Percentiles rank a stretch among this genome's conserved stretches.
Evolutionary conservation across 2,888 invertebrate genomes (phyloP).

Genomic region (Eilema griseolum): DNA sequence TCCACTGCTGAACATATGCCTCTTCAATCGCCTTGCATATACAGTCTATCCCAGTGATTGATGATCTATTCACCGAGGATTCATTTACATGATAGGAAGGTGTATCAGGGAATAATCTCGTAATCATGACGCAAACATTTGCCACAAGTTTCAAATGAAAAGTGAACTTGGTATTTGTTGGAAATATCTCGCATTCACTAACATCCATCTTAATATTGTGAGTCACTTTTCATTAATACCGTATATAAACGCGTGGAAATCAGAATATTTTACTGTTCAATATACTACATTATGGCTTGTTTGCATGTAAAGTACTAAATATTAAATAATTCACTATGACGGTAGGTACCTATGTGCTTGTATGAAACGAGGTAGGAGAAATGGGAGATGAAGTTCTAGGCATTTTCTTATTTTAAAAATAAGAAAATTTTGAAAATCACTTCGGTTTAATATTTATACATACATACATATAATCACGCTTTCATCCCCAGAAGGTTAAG

Average conservation of each 20-base stretch:
- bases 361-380: not conserved
- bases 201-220: not conserved
- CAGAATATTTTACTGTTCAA: constrained; percentile 11
- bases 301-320: constrained; percentile 11
- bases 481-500: no score
- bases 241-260: constrained; percentile 38
- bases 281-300: constrained; percentile 10
- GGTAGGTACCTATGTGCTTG: constrained; percentile 10
- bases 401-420: not conserved
- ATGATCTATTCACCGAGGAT: no score
- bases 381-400: not conserved
- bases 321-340: constrained; percentile 16
- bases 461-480: no score
- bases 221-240: constrained; percentile 31
- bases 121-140: not conserved
- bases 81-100: not conserved
- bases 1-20: no score
- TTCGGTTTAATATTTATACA: no score
- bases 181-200: not conserved
- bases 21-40: not conserved
- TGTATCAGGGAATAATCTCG: no score
- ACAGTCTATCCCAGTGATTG: not conserved
- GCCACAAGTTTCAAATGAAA: not conserved
- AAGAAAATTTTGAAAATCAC: no score
- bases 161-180: not conserved